Evolutionary conservation across 2,888 invertebrate genomes (phyloP).

Genomic region (Rhingia rostrata): DNA sequence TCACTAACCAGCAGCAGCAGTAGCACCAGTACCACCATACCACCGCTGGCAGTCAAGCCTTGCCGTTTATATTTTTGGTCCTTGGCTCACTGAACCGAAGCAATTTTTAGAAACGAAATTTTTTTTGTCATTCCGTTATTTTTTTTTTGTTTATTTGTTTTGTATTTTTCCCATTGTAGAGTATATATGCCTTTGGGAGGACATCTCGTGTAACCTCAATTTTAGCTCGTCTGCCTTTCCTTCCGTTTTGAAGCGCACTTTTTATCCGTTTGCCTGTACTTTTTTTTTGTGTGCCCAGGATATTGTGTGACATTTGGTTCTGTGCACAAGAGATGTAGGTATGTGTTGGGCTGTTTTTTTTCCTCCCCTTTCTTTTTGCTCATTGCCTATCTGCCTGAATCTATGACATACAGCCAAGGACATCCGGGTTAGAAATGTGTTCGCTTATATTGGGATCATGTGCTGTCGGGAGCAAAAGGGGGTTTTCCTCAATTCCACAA

Average conservation of each 20-base stretch:
- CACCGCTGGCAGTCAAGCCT: neutral
- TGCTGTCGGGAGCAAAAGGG: neutral
- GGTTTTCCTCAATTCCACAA: neutral
- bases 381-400: conserved; percentile 27
- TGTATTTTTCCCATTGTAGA: neutral
- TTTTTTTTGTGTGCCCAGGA: conserved; percentile 1
- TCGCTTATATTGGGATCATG: conserved; percentile 34
- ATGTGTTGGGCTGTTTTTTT: conserved; percentile 16
- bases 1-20: neutral
- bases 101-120: conserved; percentile 36
- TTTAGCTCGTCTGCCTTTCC: conserved; percentile 48
- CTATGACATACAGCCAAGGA: conserved; percentile 47
- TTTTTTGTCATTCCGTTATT: conserved; percentile 20
- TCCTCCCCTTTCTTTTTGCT: neutral
- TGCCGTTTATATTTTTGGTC: conserved; percentile 21
- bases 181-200: conserved; percentile 21
- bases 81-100: conserved; percentile 33
- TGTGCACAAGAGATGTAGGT: conserved; percentile 37
- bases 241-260: conserved; percentile 44
- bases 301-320: conserved; percentile 48
- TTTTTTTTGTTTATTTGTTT: conserved; percentile 11
- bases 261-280: neutral
- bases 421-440: conserved; percentile 32
- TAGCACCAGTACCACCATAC: neutral
- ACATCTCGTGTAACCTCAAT: conserved; percentile 44